Evolutionary conservation across 2,797 vertebrate species (phyloP).

Genomic region (Premnoplex brunnescens): DNA sequence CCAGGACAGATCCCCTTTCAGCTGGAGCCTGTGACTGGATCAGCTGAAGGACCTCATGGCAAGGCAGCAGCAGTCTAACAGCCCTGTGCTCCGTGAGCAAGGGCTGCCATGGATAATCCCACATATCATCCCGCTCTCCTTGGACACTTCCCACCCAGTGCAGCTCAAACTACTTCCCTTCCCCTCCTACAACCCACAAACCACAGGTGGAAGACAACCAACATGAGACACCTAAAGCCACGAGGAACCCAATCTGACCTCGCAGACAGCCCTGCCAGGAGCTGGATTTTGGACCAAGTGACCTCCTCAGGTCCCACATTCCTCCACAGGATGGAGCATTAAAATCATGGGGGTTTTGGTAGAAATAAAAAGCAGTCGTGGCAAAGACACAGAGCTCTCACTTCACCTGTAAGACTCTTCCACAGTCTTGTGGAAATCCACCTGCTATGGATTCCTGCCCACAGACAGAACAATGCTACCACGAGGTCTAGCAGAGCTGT

Average conservation of each 20-base stretch:
- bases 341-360: background rate
- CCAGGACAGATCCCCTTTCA: background rate
- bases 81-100: accelerated
- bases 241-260: accelerated
- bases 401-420: conserved; percentile 22
- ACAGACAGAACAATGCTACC: background rate
- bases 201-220: accelerated
- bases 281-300: background rate
- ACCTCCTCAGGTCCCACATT: accelerated
- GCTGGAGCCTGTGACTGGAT: background rate
- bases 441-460: background rate
- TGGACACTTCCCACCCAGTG: background rate
- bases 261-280: accelerated
- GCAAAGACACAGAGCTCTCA: conserved; percentile 4
- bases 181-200: background rate
- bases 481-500: background rate
- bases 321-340: background rate
- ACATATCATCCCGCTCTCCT: accelerated
- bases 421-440: background rate
- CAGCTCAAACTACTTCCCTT: background rate
- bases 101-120: background rate
- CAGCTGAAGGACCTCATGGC: background rate
- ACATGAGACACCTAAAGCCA: background rate
- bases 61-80: background rate
- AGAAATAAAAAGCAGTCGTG: background rate